A percentile compares a stretch with the other conserved stretches of the same genome.
phyloP scores from a whole-genome alignment of 2,888 invertebrate species.

The Megastigmus dorsalis region DNA sequence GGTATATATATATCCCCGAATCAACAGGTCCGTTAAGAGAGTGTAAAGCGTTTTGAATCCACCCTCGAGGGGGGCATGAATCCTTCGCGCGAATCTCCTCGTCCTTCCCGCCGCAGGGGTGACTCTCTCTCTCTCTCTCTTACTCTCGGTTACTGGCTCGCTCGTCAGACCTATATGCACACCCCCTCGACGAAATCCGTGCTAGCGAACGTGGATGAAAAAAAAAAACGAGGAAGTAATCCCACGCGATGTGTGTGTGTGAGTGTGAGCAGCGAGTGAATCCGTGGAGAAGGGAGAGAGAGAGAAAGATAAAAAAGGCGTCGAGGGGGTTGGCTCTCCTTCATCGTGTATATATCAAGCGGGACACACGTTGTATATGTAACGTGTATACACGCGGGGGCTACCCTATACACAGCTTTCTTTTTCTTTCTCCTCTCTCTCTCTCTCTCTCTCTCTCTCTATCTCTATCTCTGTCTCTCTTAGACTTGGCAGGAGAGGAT shows the following conservation, averaged over 20 bases:
- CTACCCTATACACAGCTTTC: not conserved
- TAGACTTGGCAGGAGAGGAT: not conserved
- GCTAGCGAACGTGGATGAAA: not conserved
- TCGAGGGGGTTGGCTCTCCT: not conserved
- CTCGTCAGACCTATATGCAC: too few species aligned
- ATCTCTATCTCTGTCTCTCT: not conserved
- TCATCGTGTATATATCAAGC: slow-evolving; percentile 15
- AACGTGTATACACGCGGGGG: not conserved
- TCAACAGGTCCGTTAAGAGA: slow-evolving; percentile 74
- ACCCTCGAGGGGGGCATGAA: slow-evolving; percentile 62
- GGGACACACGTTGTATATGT: slow-evolving; percentile 5
- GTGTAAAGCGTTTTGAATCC: slow-evolving; percentile 74
- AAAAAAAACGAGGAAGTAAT: not conserved
- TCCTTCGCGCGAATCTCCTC: slow-evolving; percentile 46
- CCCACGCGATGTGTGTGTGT: not conserved
- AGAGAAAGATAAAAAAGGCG: too few species aligned
- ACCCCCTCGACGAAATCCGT: slow-evolving; percentile 20
- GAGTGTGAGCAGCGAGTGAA: not conserved
- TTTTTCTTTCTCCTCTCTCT: not conserved
- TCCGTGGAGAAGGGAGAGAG: not conserved
- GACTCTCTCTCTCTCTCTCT: not conserved
- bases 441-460: not conserved
- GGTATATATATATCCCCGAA: slow-evolving; percentile 59
- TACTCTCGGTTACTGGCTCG: too few species aligned
- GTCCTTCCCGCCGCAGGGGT: slow-evolving; percentile 13